Conservation (phyloP, 2,113 vertebrate genomes). For the Clarias gariepinus region DNA sequence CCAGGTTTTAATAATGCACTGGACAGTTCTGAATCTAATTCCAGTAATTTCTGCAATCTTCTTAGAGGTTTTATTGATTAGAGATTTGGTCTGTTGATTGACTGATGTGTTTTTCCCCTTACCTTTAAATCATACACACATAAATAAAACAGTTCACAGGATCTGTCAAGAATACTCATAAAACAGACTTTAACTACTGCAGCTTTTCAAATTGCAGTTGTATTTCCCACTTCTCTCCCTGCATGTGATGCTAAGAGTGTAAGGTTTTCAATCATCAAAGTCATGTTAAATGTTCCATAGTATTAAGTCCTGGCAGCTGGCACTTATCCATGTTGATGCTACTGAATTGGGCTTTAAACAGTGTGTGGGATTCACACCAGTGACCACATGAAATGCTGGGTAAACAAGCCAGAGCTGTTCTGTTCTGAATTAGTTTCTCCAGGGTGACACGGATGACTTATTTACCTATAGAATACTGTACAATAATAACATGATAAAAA, state of each 20-base stretch:
- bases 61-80: too few species aligned
- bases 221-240: conserved; percentile 15
- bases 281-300: not conserved
- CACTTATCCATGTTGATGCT: not conserved
- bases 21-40: too few species aligned
- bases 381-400: not conserved
- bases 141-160: not conserved
- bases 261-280: conserved; percentile 1
- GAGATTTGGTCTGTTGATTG: not conserved
- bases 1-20: too few species aligned
- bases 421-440: not conserved
- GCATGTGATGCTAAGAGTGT: conserved; percentile 21
- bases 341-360: not conserved
- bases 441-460: not conserved
- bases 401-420: not conserved
- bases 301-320: not conserved
- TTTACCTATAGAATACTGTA: not conserved
- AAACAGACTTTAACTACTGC: not conserved
- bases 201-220: conserved; percentile 51
- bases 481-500: not conserved
- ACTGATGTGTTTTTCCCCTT: not conserved
- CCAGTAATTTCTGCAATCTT: too few species aligned
- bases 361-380: not conserved
- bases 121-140: not conserved
- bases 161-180: not conserved